Percentiles rank a stretch among this genome's conserved stretches.
These are phyloP conservation scores for Sminthopsis crassicaudata DNA, from an alignment of 2,113 vertebrate genomes.

Conservation along the genomic window DNA sequence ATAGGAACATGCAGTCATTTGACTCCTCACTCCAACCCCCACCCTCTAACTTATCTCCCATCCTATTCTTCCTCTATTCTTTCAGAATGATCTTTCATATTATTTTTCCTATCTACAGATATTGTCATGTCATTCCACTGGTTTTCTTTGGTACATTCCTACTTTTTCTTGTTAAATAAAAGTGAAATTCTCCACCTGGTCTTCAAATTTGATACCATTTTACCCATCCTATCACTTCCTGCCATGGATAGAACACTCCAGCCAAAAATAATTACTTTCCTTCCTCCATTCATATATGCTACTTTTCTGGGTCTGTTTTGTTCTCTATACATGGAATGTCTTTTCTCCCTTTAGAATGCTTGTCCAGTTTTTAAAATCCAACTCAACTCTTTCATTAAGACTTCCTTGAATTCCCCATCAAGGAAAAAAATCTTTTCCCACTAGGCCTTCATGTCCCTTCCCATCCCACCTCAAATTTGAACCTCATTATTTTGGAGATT, in stretches of 20 bases:
- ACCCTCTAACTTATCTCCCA: background rate
- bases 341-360: background rate
- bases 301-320: background rate
- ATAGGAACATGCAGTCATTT: background rate
- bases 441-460: background rate
- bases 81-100: too few species aligned
- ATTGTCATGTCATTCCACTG: background rate
- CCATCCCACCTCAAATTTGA: background rate
- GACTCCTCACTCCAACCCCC: background rate
- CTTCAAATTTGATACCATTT: background rate
- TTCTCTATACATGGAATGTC: background rate
- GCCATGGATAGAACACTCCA: background rate
- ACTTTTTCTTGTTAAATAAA: background rate
- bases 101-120: background rate
- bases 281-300: background rate
- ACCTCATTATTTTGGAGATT: background rate
- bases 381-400: background rate
- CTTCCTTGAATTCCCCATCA: background rate
- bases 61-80: background rate
- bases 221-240: background rate
- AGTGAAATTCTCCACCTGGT: background rate
- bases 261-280: background rate
- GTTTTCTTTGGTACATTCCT: background rate
- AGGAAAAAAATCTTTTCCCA: background rate
- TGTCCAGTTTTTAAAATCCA: background rate